Conservation (phyloP, 2,888 invertebrate genomes). For the Anaspis maculata region DNA sequence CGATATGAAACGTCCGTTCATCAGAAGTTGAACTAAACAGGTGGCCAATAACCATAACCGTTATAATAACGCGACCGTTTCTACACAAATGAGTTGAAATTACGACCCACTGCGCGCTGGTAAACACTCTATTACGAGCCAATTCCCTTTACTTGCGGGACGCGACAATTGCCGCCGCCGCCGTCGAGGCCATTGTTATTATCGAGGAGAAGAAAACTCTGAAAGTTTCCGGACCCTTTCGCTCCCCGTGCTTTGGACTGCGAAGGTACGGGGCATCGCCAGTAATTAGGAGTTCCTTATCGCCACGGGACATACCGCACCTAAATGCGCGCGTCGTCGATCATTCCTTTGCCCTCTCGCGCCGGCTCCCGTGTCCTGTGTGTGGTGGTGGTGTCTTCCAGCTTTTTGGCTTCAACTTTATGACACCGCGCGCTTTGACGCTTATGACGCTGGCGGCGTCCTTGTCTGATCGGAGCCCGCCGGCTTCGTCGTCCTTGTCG, state of each 20-base stretch:
- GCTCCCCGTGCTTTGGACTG: too few species aligned
- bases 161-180: conserved; percentile 30
- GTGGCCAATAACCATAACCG: conserved; percentile 47
- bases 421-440: conserved; percentile 39
- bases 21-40: conserved; percentile 40
- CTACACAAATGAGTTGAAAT: conserved; percentile 47
- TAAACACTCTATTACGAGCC: conserved; percentile 44
- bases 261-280: conserved; percentile 6
- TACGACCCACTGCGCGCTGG: conserved; percentile 43
- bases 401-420: conserved; percentile 35
- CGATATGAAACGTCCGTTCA: conserved; percentile 24
- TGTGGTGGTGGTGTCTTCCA: conserved; percentile 30
- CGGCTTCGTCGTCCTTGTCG: conserved; percentile 6
- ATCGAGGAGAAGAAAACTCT: too few species aligned
- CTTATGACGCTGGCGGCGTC: conserved; percentile 36
- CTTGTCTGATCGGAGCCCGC: conserved; percentile 26
- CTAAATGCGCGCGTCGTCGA: conserved; percentile 28
- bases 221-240: conserved; percentile 10
- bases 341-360: too few species aligned
- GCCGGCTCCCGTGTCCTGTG: too few species aligned
- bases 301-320: conserved; percentile 29
- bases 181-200: too few species aligned
- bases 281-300: conserved; percentile 33
- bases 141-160: conserved; percentile 37
- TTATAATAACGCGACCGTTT: conserved; percentile 46